These are phyloP conservation scores for Holothuria glaberrima DNA, from an alignment of 35 echinoderm and acorn worm genomes.

Conservation along the genomic window DNA sequence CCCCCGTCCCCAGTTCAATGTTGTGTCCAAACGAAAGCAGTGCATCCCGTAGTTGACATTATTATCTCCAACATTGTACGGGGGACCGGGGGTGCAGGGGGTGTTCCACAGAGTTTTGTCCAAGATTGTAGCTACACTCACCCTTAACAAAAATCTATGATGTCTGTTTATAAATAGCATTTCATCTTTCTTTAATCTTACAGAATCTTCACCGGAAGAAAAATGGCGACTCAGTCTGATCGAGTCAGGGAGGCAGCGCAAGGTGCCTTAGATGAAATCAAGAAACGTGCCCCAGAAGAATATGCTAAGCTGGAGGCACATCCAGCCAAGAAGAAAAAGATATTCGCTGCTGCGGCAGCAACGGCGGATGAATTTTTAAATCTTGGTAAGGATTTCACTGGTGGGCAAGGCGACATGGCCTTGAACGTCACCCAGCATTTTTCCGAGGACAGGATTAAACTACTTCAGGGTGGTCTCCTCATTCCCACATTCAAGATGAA, in stretches of 20 bases:
- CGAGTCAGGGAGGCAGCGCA: conserved; percentile 10
- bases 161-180: too few species aligned
- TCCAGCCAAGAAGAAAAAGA: conserved; percentile 12
- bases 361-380: conserved; percentile 44
- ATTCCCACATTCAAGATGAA: conserved; percentile 46
- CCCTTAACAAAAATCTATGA: too few species aligned
- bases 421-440: conserved; percentile 13
- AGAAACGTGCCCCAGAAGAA: conserved; percentile 26
- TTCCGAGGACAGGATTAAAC: conserved; percentile 46
- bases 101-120: too few species aligned
- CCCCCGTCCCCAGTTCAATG: too few species aligned
- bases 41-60: too few species aligned
- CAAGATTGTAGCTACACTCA: too few species aligned
- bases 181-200: too few species aligned
- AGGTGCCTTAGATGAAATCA: conserved; percentile 42
- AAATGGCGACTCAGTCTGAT: background rate
- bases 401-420: conserved; percentile 8
- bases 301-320: conserved; percentile 44
- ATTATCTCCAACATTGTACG: too few species aligned
- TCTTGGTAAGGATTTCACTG: background rate
- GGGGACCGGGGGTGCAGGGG: too few species aligned
- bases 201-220: too few species aligned
- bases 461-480: conserved; percentile 31
- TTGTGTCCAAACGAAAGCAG: too few species aligned
- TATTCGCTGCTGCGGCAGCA: conserved; percentile 14